phyloP scores from a whole-genome alignment of 1,140 invertebrate genomes.

The Anastatus disparis region DNA sequence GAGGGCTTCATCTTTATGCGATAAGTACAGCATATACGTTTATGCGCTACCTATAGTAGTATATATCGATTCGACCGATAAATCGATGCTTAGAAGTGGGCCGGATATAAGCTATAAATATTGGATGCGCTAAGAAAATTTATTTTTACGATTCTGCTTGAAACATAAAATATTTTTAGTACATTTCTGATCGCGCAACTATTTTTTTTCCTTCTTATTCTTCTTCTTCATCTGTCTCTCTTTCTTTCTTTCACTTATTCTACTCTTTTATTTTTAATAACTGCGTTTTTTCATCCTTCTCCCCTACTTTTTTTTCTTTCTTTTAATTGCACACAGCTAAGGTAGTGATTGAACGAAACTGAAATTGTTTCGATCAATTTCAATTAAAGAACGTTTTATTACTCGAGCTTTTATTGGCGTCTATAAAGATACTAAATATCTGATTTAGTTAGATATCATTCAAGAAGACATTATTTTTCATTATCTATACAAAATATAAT shows the following conservation, averaged over 20 bases:
- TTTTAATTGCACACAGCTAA: too few species aligned
- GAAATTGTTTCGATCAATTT: too few species aligned
- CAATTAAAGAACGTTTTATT: too few species aligned
- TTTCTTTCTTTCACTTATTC: neutral
- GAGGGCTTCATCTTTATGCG: conserved; percentile 36
- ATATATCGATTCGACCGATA: conserved; percentile 30
- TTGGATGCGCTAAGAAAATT: conserved; percentile 33
- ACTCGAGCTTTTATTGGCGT: too few species aligned
- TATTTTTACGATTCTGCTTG: conserved; percentile 20
- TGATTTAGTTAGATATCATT: too few species aligned
- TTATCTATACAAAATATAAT: neutral
- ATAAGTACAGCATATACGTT: conserved; percentile 24
- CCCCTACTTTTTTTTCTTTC: too few species aligned
- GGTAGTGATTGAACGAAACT: too few species aligned
- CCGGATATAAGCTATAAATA: conserved; percentile 31
- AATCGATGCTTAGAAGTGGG: conserved; percentile 32
- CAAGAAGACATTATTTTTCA: too few species aligned
- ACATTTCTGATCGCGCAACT: conserved; percentile 1
- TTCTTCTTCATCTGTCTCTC: too few species aligned
- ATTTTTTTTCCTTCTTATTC: too few species aligned
- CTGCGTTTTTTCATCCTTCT: neutral
- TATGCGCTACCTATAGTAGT: neutral
- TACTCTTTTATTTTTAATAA: neutral
- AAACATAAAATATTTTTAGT: conserved; percentile 32
- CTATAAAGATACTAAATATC: too few species aligned